These are phyloP conservation scores for Oplegnathus fasciatus DNA, from an alignment of 2,113 vertebrate genomes.

Conservation along the genomic window DNA sequence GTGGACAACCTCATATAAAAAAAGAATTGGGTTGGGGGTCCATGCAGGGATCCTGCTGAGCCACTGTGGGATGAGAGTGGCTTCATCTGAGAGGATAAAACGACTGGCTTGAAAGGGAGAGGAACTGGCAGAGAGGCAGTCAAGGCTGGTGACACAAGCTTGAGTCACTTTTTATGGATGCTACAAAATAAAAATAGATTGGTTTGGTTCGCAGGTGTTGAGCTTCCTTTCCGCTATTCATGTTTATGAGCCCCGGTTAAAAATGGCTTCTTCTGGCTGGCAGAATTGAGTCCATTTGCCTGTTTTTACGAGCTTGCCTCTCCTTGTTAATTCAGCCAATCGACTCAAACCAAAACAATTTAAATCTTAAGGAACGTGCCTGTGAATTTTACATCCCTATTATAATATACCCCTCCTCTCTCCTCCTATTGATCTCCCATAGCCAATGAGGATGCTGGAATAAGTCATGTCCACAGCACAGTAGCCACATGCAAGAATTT, in stretches of 20 bases:
- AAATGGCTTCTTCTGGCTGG: background rate
- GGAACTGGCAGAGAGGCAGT: slow-evolving; percentile 15
- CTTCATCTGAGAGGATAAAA: slow-evolving; percentile 47
- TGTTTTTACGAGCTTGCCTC: slow-evolving; percentile 29
- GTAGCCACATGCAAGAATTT: slow-evolving; percentile 63
- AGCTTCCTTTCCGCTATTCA: slow-evolving; percentile 11
- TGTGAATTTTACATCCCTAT: slow-evolving; percentile 29
- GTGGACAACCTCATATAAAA: background rate
- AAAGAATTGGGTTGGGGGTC: slow-evolving; percentile 7
- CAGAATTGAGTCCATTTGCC: slow-evolving; percentile 33
- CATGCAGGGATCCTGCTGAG: slow-evolving; percentile 25
- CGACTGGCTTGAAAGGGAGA: slow-evolving; percentile 24
- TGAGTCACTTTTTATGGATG: slow-evolving; percentile 25
- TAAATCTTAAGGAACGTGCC: slow-evolving; percentile 31
- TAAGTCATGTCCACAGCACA: slow-evolving; percentile 54
- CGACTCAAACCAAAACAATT: slow-evolving; percentile 40
- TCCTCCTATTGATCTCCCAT: slow-evolving; percentile 21
- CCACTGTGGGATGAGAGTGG: slow-evolving; percentile 9
- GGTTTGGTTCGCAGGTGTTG: slow-evolving; percentile 5
- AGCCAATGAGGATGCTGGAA: slow-evolving; percentile 50
- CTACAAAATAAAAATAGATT: slow-evolving; percentile 34
- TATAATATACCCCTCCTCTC: slow-evolving; percentile 3
- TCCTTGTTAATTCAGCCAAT: slow-evolving; percentile 37
- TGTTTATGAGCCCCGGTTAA: slow-evolving; percentile 16
- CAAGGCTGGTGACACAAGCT: slow-evolving; percentile 21